Evolutionary conservation across 2,113 vertebrate species (phyloP).

Genomic region (Gorsachius goisagi): DNA sequence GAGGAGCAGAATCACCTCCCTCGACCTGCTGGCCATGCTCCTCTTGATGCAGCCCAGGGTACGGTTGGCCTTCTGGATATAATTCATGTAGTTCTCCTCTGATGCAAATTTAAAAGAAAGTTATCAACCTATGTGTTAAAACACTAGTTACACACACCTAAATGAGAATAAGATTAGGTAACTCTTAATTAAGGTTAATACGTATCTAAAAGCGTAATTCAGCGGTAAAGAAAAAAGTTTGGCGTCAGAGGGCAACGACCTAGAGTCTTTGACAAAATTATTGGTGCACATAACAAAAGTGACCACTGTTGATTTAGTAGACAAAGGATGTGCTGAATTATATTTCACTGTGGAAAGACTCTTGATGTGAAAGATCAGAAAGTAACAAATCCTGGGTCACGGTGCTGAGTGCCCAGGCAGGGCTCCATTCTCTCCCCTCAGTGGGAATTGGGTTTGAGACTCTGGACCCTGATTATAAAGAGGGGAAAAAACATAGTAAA

Average conservation of each 20-base stretch:
- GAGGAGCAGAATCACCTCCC: too few relatives aligned
- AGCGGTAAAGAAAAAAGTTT: neutral
- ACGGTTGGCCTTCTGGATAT: neutral
- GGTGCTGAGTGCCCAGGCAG: accelerated
- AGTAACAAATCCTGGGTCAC: neutral
- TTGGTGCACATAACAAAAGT: neutral
- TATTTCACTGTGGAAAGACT: neutral
- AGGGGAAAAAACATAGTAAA: neutral
- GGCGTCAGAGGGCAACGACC: neutral
- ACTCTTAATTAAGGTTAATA: neutral
- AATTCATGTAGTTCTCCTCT: neutral
- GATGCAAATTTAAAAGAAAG: neutral
- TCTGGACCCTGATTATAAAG: neutral
- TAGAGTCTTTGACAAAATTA: neutral
- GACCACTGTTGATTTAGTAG: neutral
- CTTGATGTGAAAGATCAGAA: neutral
- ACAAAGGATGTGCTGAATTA: neutral
- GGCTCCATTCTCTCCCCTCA: neutral
- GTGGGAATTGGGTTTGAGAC: neutral
- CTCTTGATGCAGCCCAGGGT: too few relatives aligned
- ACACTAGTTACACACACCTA: neutral
- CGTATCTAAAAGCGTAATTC: neutral
- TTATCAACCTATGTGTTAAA: neutral
- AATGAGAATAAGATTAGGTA: neutral
- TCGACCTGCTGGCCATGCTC: too few relatives aligned